Conservation (phyloP, 1,140 invertebrate species). For the Ips nitidus region DNA sequence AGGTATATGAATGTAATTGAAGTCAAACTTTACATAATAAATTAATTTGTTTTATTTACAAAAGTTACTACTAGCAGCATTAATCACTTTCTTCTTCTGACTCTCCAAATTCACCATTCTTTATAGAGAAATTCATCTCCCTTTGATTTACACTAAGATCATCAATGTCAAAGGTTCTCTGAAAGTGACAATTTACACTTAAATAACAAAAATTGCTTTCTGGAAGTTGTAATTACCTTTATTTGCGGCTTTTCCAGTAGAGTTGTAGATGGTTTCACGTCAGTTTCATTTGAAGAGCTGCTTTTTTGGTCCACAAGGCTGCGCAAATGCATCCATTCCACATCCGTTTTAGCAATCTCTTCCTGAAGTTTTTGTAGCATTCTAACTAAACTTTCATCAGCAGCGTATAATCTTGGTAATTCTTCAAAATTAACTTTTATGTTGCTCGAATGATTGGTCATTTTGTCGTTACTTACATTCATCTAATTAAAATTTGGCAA, state of each 20-base stretch:
- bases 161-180: not conserved
- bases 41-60: not conserved
- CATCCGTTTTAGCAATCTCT: constrained; percentile 35
- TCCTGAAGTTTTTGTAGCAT: constrained; percentile 34
- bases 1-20: not conserved
- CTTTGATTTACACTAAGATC: not conserved
- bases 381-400: constrained; percentile 24
- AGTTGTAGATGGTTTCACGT: not conserved
- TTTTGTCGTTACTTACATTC: too few species aligned
- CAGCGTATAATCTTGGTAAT: not conserved
- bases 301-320: not conserved
- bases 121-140: not conserved
- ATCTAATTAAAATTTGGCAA: too few species aligned
- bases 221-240: not conserved
- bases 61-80: too few species aligned
- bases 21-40: not conserved
- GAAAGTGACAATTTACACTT: not conserved
- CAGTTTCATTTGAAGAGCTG: not conserved
- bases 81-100: too few species aligned
- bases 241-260: not conserved
- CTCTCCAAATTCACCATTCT: not conserved
- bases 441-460: too few species aligned
- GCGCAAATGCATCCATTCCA: constrained; percentile 35
- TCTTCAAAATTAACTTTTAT: too few species aligned
- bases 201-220: not conserved